These are phyloP conservation scores for Trichoplusia ni DNA, from an alignment of 1,140 invertebrate species.

Conservation along the genomic window DNA sequence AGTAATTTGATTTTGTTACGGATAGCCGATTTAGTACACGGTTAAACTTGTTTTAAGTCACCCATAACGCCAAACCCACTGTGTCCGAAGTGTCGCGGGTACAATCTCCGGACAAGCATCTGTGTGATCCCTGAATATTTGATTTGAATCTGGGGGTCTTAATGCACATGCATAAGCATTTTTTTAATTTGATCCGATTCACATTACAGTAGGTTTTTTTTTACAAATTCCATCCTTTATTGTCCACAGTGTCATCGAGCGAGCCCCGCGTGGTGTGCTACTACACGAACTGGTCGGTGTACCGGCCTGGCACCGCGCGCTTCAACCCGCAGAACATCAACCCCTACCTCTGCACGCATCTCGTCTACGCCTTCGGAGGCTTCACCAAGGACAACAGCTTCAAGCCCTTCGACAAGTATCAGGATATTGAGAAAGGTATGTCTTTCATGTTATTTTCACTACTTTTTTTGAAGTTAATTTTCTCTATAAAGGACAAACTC, in stretches of 20 bases:
- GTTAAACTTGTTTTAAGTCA: too few relatives aligned
- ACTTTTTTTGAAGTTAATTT: not conserved
- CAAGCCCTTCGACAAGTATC: conserved; percentile 96
- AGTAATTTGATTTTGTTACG: too few relatives aligned
- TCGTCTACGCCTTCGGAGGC: conserved; percentile 96
- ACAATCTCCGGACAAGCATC: too few relatives aligned
- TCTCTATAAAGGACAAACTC: too few relatives aligned
- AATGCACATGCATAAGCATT: too few relatives aligned
- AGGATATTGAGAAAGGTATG: conserved; percentile 96
- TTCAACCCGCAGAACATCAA: conserved; percentile 97
- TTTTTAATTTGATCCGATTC: too few relatives aligned
- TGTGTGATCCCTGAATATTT: too few relatives aligned
- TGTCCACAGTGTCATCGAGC: conserved; percentile 56
- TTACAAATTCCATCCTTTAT: conserved; percentile 7
- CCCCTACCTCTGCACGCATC: conserved; percentile 96
- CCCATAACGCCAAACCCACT: too few relatives aligned
- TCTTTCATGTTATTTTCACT: not conserved
- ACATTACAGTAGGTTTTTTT: too few relatives aligned
- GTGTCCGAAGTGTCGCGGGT: too few relatives aligned
- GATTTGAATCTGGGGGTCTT: too few relatives aligned
- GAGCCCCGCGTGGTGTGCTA: conserved; percentile 92
- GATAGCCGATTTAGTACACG: too few relatives aligned
- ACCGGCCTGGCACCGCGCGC: conserved; percentile 92
- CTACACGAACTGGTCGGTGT: conserved; percentile 97
- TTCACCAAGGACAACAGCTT: conserved; percentile 95